A percentile compares a stretch with the other conserved stretches of the same genome.
Conservation (phyloP, 1,140 invertebrate species). For the Drosophila tsacasi region DNA sequence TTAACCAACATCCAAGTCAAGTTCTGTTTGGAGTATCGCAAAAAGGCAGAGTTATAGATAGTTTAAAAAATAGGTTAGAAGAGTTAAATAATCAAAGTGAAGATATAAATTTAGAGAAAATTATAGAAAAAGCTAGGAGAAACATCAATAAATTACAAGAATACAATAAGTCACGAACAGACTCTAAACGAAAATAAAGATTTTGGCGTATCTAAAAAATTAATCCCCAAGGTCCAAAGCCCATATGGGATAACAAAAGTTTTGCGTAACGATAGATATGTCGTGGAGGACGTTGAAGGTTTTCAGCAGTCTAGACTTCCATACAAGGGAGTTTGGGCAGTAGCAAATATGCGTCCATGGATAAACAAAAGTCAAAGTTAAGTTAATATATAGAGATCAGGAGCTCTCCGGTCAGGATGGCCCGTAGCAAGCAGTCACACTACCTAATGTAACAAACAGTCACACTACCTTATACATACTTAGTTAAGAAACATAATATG, state of each 20-base stretch:
- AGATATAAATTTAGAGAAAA: too few relatives aligned
- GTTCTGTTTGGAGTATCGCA: too few relatives aligned
- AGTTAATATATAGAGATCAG: not conserved
- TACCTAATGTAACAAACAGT: too few relatives aligned
- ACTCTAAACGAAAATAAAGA: too few relatives aligned
- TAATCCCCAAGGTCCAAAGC: not conserved
- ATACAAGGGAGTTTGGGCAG: not conserved
- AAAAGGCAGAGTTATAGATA: too few relatives aligned
- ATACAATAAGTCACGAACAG: too few relatives aligned
- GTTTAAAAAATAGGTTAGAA: too few relatives aligned
- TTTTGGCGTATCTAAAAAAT: not conserved
- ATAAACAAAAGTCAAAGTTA: not conserved
- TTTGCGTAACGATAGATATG: not conserved
- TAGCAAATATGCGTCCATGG: not conserved
- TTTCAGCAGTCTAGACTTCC: not conserved
- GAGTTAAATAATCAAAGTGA: too few relatives aligned
- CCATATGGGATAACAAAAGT: not conserved
- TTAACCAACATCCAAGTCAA: too few relatives aligned
- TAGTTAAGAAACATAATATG: too few relatives aligned
- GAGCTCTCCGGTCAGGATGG: not conserved
- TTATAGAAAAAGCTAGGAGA: too few relatives aligned
- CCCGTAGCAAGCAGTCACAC: not conserved
- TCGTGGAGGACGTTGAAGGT: not conserved
- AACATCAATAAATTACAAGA: too few relatives aligned
- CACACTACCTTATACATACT: not conserved